These are phyloP conservation scores for Icerya purchasi DNA, from an alignment of 2,888 invertebrate genomes.

Conservation along the genomic window DNA sequence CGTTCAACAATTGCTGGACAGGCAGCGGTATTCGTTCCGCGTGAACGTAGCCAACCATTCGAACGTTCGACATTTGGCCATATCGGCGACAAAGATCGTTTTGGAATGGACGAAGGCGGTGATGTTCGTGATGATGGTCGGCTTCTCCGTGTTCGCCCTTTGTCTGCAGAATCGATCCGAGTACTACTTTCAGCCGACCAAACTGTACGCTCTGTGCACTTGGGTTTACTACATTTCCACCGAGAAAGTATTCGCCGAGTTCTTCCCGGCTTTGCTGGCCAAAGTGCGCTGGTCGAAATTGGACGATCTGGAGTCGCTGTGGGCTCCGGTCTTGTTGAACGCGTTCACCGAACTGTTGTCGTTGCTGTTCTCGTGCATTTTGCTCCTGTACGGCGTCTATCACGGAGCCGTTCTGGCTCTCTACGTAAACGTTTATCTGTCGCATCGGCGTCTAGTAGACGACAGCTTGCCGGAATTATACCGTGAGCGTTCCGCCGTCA, in stretches of 20 bases:
- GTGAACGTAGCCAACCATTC: constrained; percentile 50
- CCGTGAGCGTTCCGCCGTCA: constrained; percentile 36
- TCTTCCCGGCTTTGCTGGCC: constrained; percentile 36
- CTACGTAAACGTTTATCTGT: constrained; percentile 43
- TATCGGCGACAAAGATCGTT: constrained; percentile 60
- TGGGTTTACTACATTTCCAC: constrained; percentile 48
- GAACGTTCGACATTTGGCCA: constrained; percentile 51
- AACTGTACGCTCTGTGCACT: constrained; percentile 40
- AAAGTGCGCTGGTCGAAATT: constrained; percentile 37
- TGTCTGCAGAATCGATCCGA: constrained; percentile 52
- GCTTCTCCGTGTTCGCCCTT: constrained; percentile 49
- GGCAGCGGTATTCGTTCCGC: constrained; percentile 56
- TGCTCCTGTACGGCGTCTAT: constrained; percentile 33
- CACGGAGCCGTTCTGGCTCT: constrained; percentile 30
- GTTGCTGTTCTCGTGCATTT: constrained; percentile 31
- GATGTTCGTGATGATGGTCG: constrained; percentile 53
- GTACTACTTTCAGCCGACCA: constrained; percentile 42
- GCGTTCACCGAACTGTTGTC: constrained; percentile 36
- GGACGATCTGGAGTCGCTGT: constrained; percentile 48
- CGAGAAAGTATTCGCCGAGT: constrained; percentile 45
- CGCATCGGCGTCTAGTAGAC: constrained; percentile 36
- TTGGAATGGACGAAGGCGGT: constrained; percentile 64
- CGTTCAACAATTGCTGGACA: constrained; percentile 46
- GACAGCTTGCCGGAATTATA: constrained; percentile 27
- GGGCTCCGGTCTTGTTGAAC: constrained; percentile 42